Conservation (phyloP, 1,140 invertebrate species). For the Ceratitis capitata region DNA sequence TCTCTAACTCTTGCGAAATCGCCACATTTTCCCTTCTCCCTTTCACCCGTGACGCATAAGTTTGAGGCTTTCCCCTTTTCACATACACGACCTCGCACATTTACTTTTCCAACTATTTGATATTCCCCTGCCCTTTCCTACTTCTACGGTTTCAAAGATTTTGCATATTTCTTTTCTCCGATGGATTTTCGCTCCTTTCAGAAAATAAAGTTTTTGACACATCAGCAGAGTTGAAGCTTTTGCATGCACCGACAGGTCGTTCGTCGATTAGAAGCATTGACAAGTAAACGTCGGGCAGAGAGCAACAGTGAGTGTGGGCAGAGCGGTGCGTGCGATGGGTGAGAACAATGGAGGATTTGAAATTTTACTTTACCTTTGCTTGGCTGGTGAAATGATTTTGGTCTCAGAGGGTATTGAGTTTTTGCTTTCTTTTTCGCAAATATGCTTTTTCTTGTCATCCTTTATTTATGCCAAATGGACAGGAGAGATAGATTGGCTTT, state of each 20-base stretch:
- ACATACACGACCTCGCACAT: constrained; percentile 14
- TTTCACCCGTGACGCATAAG: neutral
- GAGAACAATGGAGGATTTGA: neutral
- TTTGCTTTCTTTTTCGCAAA: neutral
- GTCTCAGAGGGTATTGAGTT: neutral
- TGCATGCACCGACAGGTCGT: constrained; percentile 28
- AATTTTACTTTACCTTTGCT: neutral
- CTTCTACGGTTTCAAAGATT: neutral
- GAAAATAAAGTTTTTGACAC: constrained; percentile 35
- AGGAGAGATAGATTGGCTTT: constrained; percentile 39
- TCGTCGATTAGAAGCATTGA: constrained; percentile 37
- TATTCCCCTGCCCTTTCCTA: neutral
- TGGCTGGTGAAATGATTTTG: constrained; percentile 1
- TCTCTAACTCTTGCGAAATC: neutral
- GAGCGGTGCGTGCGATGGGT: neutral
- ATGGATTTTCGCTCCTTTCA: neutral
- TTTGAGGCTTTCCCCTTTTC: neutral
- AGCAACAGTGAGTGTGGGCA: neutral
- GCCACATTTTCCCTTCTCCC: too few species aligned
- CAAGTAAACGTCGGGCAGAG: neutral
- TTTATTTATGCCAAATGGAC: constrained; percentile 26
- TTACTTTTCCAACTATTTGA: neutral
- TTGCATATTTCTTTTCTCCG: neutral
- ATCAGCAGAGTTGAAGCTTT: neutral
- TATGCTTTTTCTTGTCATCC: neutral